Base-by-base conservation (phyloP, 2,888 invertebrate genomes). In the Clistopyga incitator region DNA sequence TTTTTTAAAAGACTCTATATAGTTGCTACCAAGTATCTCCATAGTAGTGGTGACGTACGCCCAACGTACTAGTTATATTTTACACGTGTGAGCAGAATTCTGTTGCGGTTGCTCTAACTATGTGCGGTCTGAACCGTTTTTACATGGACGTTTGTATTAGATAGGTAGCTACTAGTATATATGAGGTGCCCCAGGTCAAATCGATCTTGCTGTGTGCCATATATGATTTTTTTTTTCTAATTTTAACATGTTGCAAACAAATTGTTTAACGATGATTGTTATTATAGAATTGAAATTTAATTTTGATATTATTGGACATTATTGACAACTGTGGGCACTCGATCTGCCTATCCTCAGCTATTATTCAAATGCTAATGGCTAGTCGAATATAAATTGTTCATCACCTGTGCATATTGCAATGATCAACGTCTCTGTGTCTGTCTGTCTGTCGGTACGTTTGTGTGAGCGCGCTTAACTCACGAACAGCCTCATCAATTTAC, bases 1-100 rank as follows among this genome's bases (percentile, higher is more conserved):
- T n/a, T n/a, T n/a, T n/a, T 20, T 52, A 23, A 23, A 52, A 52
- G 18, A 20, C 34, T 50, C 20, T 29, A 34, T 42, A 34, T 59
- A 50, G 25, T 34, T 6, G 47, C 10, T 18, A 18, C 29, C 11
- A 50, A 67, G 68, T n/a, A n/a, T 23, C 61, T 65, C 54, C 70
- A 65, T 20, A 71, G 78, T 54, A 25, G 23, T 47, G 29, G 64
- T 50, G 70, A 68, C 54, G 10, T 38, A 38, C 29, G 23, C 10
- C 42, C 20, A 81, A 70, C 61, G 70, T 64, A 42, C 50, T n/a
- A 72, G 81, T 54, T 68, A 70, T 61, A 67, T 68, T 78, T 77
- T 45, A 56, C 59, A 52, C 70, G 52, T 74, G 59, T 74, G 18
- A 64, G 54, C 42, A 61, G 34, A 75, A 78, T 78, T 45, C 68